Evolutionary conservation across 2,888 invertebrate genomes (phyloP), one percentile per base, ranked within the genome.

Genomic region (Oscheius sp.): DNA sequence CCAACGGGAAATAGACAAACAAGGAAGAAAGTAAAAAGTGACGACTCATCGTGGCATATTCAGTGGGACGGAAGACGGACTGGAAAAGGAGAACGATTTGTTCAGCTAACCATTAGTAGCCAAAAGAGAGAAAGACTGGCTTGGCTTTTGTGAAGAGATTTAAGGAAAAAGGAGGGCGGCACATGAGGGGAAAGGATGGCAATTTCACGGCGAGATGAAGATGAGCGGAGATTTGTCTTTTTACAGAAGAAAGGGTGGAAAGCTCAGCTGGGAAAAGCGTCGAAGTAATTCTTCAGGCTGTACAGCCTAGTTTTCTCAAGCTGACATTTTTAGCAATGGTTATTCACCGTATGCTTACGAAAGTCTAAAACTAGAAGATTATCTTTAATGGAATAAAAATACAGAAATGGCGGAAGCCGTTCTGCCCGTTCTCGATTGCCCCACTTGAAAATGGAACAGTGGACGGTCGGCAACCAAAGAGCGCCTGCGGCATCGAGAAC

Each of bases 401-500:
- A 35, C 3, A 35, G 35, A 9, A 35, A 35, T 35, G 35, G 5
- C 35, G 9, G 9, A 9, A 35, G 9, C 5, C 9, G 35, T 9
- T 9, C 3, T 3, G 5, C 35, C 35, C 35, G 35, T 35, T 35
- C 35, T n/a, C 49, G 25, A 27, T 18, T 13, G 27, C 72, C 69
- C n/a, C n/a, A 6, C n/a, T 25, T 58, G 25, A 73, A 70, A 63
- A 53, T 59, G 35, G 75, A 77, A 66, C 46, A 63, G 46, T 71
- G 69, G 58, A 72, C 72, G 52, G 72, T 12, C 18, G 18, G 45
- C 21, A n/a, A 18, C n/a, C 25, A 52, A 66, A n/a, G 49, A 66
- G 66, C 35, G 35, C 35, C 35, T 35, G 9, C 35, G 35, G 35
- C 35, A 35, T 35, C 35, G 35, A 9, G 35, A 35, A 35, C 35